Evolutionary conservation across 2,797 vertebrate genomes (phyloP), one percentile per base, ranked within the genome.

Genomic region (Valencia hispanica): DNA sequence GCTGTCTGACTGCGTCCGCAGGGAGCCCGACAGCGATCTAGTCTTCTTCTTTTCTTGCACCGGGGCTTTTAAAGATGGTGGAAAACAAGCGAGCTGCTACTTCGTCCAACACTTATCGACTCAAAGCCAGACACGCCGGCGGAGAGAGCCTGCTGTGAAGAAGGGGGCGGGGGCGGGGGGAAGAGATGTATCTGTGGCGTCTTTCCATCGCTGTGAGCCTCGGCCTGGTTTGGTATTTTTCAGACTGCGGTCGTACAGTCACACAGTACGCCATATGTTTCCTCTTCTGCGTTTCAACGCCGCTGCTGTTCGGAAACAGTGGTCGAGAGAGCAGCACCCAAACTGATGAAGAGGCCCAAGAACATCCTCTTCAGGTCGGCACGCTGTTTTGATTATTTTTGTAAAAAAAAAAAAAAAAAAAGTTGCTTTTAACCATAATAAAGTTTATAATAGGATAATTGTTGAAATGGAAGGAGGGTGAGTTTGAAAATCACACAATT

Each of bases 321-420:
- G 73, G 83, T 0, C 84, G 80, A 73, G 95, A 95, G 82, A 85
- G 68, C 75, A 75, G 94, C 86, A 95, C 95, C 0, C 95, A 96
- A 4, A 96, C 95, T 0, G 94, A 95, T 0, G 88, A 91, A 2
- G 83, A 85, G 6, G 2, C 66, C 1, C 59, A 65, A 25, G 83
- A 87, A 34, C n/a, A 48, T 0, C 7, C 50, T 0, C 55, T 41
- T 0, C 83, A 93, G 94, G 95, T 93, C 83, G 36, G 48, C 15
- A 12, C 27, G 3, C 51, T 14, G 3, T 10, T 0, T 32, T 32
- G 41, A 8, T 17, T 61, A 0, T 32, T 36, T 22, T 61, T 61
- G n/a, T n/a, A n/a, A n/a, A n/a, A n/a, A n/a, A n/a, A n/a, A n/a
- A n/a, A n/a, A n/a, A n/a, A n/a, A 18, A 61, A 18, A 55, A 18